These are phyloP conservation scores for Corythoichthys haematopterus DNA, from an alignment of 2,113 vertebrate genomes.

Conservation along the genomic window DNA sequence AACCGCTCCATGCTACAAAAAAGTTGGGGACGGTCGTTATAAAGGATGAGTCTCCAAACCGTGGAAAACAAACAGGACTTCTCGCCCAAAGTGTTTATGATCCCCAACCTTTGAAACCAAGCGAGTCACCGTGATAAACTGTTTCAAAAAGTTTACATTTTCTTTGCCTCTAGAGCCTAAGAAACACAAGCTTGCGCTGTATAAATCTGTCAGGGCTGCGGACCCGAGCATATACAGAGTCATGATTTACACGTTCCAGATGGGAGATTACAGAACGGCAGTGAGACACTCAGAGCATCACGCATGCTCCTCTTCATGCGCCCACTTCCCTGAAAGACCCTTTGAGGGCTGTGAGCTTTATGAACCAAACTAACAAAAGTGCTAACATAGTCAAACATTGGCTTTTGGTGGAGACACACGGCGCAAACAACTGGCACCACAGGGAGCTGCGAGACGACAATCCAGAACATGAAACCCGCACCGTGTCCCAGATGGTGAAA, in stretches of 20 bases:
- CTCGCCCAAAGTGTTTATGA: conserved; percentile 45
- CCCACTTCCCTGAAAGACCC: conserved; percentile 18
- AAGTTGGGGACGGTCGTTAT: neutral
- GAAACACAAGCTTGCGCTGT: conserved; percentile 62
- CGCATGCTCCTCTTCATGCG: conserved; percentile 35
- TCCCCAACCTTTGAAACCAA: conserved; percentile 44
- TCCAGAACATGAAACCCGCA: conserved; percentile 38
- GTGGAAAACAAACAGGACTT: conserved; percentile 39
- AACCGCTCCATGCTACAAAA: neutral
- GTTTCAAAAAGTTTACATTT: conserved; percentile 68
- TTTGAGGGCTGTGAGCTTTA: conserved; percentile 28
- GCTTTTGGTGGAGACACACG: conserved; percentile 25
- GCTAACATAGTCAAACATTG: conserved; percentile 35
- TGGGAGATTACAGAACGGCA: conserved; percentile 63
- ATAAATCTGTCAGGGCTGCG: conserved; percentile 72
- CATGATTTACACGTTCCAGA: conserved; percentile 76
- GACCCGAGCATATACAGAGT: conserved; percentile 66
- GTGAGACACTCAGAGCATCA: conserved; percentile 53
- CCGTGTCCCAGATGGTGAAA: conserved; percentile 44
- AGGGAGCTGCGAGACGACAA: conserved; percentile 34
- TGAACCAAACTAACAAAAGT: conserved; percentile 58
- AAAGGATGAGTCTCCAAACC: conserved; percentile 24
- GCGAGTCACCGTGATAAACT: conserved; percentile 53
- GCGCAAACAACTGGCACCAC: conserved; percentile 47
- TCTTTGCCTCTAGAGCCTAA: conserved; percentile 60